These are phyloP conservation scores for Amaurobius ferox DNA, from an alignment of 2,888 invertebrate genomes.

Conservation along the genomic window DNA sequence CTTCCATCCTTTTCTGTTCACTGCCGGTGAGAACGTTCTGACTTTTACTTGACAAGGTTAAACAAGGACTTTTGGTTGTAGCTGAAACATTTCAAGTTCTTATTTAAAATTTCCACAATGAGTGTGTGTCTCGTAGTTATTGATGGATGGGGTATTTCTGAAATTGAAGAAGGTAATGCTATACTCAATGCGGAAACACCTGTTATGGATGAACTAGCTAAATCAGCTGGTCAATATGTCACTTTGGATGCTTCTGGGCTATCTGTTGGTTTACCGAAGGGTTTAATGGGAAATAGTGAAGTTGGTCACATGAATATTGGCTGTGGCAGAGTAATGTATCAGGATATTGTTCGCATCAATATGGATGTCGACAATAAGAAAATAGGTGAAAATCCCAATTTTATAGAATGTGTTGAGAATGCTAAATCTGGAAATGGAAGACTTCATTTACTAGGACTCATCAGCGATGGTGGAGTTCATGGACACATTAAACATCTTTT, in stretches of 20 bases:
- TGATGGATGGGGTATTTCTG: constrained; percentile 79
- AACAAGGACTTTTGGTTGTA: constrained; percentile 37
- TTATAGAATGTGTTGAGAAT: constrained; percentile 77
- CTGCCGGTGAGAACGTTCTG: constrained; percentile 39
- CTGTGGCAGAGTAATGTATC: constrained; percentile 78
- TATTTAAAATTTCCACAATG: constrained; percentile 45
- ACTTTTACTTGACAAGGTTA: constrained; percentile 43
- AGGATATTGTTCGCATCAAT: constrained; percentile 79
- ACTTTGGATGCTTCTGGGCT: constrained; percentile 78
- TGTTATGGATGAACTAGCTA: constrained; percentile 78
- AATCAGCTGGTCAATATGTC: constrained; percentile 76
- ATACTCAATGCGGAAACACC: constrained; percentile 78
- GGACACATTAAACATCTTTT: constrained; percentile 79
- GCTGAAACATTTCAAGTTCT: neutral
- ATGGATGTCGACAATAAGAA: constrained; percentile 76
- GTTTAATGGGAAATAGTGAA: constrained; percentile 79
- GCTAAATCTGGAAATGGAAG: constrained; percentile 77
- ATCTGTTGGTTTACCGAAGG: constrained; percentile 78
- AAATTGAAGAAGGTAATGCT: constrained; percentile 78
- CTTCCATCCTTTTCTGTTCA: no score
- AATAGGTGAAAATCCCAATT: constrained; percentile 76
- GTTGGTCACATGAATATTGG: constrained; percentile 79
- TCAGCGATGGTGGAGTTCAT: constrained; percentile 78
- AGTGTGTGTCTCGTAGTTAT: constrained; percentile 78
- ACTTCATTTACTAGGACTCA: constrained; percentile 78